Base-by-base conservation (phyloP, 2,113 vertebrate genomes). In the Lota lota region DNA sequence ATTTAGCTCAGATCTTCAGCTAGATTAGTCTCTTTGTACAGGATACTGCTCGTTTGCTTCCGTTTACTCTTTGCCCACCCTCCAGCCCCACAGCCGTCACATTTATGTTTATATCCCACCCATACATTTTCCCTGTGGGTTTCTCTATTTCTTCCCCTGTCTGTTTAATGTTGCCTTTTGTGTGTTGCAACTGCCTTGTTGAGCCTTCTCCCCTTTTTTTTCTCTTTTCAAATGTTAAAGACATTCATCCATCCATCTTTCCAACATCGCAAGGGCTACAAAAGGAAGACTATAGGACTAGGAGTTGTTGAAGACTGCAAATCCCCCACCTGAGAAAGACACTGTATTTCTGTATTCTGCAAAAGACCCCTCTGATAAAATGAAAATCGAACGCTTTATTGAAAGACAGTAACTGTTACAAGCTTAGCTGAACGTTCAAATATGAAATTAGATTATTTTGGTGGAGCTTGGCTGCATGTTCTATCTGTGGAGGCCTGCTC, bases 91-190 rank as follows among this genome's bases (percentile, higher is more conserved):
- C 36, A 22, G 19, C 20, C 33, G 69, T 80, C 58, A 0, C 68
- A 85, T 87, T 78, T 81, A 78, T 85, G 83, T 84, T 85, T 64
- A 79, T 82, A 74, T 69, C 17, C 40, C 51, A 47, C 74, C 69
- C 60, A 7, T 68, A 68, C 69, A 54, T 64, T 74, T 70, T 84
- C 61, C 63, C 73, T 68, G 22, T 71, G 70, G 65, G 60, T 68
- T 67, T 77, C 69, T 73, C 65, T 59, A 61, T 74, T 56, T 74
- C 60, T 70, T 58, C 59, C 22, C 72, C 56, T 74, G 56, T 64
- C 61, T 33, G 20, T 79, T 86, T 82, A 70, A 75, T 85, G 77
- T 80, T 67, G 63, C 61, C 81, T 63, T 64, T 64, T 68, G 66
- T 70, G 50, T 50, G 67, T 18, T 33, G 18, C 10, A 16, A 21